Base-by-base conservation (phyloP, 1,140 invertebrate species). In the Bombus polaris region DNA sequence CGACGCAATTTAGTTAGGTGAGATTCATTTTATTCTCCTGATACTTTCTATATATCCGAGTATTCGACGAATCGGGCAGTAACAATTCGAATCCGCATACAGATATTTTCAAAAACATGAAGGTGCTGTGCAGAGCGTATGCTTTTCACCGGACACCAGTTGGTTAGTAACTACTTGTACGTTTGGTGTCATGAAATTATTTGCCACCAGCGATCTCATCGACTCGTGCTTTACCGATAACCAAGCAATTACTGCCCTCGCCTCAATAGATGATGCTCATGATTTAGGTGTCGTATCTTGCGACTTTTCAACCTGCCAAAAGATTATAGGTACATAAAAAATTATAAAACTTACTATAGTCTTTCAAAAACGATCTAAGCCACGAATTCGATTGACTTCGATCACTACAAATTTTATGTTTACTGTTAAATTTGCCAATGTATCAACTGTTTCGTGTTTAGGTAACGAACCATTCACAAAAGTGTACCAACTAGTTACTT, bases 241-340 rank as follows among this genome's bases (percentile, higher is more conserved):
- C 73, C 94, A 95, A 32, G 89, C 93, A 1, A 73, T 92, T 6
- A 92, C 90, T 57, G 82, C 91, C 18, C 94, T 94, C 37, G 90
- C 94, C 44, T 94, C 94, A 65, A 95, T 96, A 18, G 96, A 96
- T 78, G 97, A 97, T 93, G 97, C 97, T 87, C 97, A 98, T 92
- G 97, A 98, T 93, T 94, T 98, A 78, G 97, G 97, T 15, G 96
- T 98, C 8, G 95, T 97, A 35, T 96, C 96, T 71, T 96, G 96
- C 88, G 97, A 97, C 89, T 97, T 98, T 91, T 95, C 96, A 22
- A 68, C 83, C 37, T 86, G 85, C 32, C 94, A 94, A 80, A 76
- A 93, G 71, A 78, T 93, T 32, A 93, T 89, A 42, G 87, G 94
- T 95, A 90, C 76, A 90, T 82, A 74, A 59, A 62, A 25, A 18